These are phyloP conservation scores for Clostera curtula DNA, from an alignment of 2,888 invertebrate species.

Conservation along the genomic window DNA sequence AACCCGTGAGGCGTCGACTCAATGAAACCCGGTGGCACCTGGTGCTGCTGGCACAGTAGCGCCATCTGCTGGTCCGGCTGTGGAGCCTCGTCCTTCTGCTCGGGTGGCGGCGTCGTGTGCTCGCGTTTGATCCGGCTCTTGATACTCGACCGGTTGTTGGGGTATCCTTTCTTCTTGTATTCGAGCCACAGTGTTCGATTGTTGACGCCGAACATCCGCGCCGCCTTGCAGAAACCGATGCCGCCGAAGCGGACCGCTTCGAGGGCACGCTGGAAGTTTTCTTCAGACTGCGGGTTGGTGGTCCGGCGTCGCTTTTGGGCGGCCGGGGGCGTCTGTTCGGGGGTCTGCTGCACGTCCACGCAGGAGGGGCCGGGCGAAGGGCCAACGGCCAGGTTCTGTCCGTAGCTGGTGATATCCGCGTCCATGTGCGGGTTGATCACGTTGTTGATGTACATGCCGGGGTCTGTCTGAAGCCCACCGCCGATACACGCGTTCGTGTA, in stretches of 20 bases:
- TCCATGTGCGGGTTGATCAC: slow-evolving; percentile 58
- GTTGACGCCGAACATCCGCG: slow-evolving; percentile 88
- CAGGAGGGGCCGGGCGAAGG: slow-evolving; percentile 55
- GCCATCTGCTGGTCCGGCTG: slow-evolving; percentile 60
- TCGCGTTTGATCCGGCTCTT: slow-evolving; percentile 84
- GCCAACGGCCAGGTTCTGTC: slow-evolving; percentile 43
- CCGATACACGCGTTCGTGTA: slow-evolving; percentile 81
- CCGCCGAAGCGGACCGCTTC: slow-evolving; percentile 89
- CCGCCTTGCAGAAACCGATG: slow-evolving; percentile 90
- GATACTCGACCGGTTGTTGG: slow-evolving; percentile 85
- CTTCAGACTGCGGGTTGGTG: slow-evolving; percentile 87
- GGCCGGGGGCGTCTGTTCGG: slow-evolving; percentile 37
- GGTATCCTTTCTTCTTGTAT: slow-evolving; percentile 89
- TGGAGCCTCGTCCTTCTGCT: slow-evolving; percentile 58
- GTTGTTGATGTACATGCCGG: slow-evolving; percentile 74
- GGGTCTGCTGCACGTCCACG: slow-evolving; percentile 38
- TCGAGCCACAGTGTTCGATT: slow-evolving; percentile 90
- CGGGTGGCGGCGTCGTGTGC: slow-evolving; percentile 77
- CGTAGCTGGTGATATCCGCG: slow-evolving; percentile 55
- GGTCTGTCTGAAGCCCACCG: slow-evolving; percentile 71
- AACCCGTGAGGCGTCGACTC: slow-evolving; percentile 81
- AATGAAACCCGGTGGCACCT: slow-evolving; percentile 81
- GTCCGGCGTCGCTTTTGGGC: slow-evolving; percentile 80
- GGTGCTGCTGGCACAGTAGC: slow-evolving; percentile 77
- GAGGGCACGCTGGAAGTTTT: slow-evolving; percentile 86